A percentile compares a stretch with the other conserved stretches of the same genome.
These are phyloP conservation scores for Cephus pulcher DNA, from an alignment of 2,888 invertebrate species.

Conservation along the genomic window DNA sequence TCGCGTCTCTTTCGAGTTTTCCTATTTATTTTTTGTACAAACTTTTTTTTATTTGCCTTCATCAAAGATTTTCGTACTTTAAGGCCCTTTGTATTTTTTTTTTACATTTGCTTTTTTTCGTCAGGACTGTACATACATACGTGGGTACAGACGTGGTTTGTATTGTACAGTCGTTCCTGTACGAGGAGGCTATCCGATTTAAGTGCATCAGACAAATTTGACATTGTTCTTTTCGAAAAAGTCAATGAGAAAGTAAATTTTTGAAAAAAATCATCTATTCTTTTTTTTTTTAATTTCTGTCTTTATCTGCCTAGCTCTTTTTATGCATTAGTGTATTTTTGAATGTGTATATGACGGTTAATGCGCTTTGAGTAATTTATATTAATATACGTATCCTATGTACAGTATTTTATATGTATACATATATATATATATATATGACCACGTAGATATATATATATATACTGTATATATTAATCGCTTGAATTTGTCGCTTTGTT, in stretches of 20 bases:
- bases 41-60: neutral
- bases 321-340: neutral
- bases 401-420: neutral
- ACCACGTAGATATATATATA: neutral
- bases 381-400: neutral
- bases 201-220: neutral
- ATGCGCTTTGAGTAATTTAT: neutral
- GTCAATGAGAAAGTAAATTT: neutral
- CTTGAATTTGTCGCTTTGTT: neutral
- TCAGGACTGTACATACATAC: neutral
- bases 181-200: neutral
- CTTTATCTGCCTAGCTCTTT: neutral
- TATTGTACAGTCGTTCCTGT: neutral
- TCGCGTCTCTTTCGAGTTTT: neutral
- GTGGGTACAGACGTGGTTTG: no score
- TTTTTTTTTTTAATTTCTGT: neutral
- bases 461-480: neutral
- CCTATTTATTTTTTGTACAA: neutral
- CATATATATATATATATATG: neutral
- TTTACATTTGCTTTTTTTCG: neutral
- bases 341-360: neutral
- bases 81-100: neutral
- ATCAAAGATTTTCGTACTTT: neutral
- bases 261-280: neutral
- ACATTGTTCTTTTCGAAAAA: neutral